Base-by-base conservation (phyloP, 35 echinoderm and acorn worm species). In the Apostichopus californicus region DNA sequence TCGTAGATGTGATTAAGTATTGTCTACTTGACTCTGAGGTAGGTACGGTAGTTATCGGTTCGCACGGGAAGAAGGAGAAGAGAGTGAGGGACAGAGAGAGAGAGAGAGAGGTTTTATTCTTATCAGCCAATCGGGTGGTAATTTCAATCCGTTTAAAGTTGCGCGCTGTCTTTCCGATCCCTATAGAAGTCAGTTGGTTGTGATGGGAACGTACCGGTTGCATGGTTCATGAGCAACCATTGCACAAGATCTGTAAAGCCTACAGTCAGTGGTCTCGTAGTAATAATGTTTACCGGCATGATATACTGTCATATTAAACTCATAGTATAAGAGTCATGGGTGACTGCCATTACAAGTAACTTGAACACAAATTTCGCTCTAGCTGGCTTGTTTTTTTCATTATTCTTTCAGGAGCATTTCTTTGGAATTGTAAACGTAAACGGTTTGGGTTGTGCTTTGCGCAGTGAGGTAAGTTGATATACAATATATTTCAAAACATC, bases 51-150 rank as follows among this genome's bases (percentile, higher is more conserved):
- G 34, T 46, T 46, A 46, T 55, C 14, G 57, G 15, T 59, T 85
- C 57, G 14, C 55, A 58, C 54, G 81, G 20, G 81, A 59, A 15
- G 20, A 10, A 83, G 17, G 18, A 68, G 18, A 68, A 68, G 64
- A 68, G 18, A 18, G 0, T 18, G 11, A 18, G 64, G 11, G 64
- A 12, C 17, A 83, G 25, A 83, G 18, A n/a, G n/a, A 83, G 28
- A 34, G 28, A 34, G 28, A 34, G 28, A 46, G 34, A 46, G 34
- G 3, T 46, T 83, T 83, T 85, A 85, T 85, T 59, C 8, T 22
- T 58, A 52, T 11, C 55, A 85, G 24, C 81, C 80, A 83, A 83
- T 83, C 80, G 56, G 80, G 11, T 55, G 52, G 80, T 83, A 56
- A 83, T 83, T 56, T 20, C 8, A 55, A 55, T 12, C 80, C 11